Percentiles rank a stretch among this genome's conserved stretches.
Evolutionary conservation across 2,888 invertebrate species (phyloP).

Genomic region (Hydrotaea diabolus): DNA sequence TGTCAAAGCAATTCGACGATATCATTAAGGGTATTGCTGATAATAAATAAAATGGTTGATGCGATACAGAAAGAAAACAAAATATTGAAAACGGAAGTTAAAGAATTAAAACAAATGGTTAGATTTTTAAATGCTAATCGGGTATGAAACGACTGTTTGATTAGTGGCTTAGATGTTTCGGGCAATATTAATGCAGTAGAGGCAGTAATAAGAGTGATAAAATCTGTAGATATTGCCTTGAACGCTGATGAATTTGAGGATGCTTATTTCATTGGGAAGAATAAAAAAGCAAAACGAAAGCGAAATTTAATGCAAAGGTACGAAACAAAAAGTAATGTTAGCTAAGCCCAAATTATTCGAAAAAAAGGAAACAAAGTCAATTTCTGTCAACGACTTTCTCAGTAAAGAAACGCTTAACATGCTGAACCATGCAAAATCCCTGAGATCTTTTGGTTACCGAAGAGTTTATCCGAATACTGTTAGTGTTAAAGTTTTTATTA

Average conservation of each 20-base stretch:
- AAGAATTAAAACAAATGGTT: neutral
- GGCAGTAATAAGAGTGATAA: neutral
- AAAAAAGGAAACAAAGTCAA: constrained; percentile 3
- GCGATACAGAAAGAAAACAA: neutral
- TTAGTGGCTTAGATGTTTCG: constrained; percentile 4
- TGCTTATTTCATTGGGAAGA: constrained; percentile 31
- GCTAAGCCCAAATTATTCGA: constrained; percentile 12
- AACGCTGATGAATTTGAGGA: constrained; percentile 6
- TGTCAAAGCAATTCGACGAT: no score
- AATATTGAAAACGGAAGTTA: constrained; percentile 11
- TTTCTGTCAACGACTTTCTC: constrained; percentile 23
- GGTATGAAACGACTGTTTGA: neutral
- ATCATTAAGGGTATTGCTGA: no score
- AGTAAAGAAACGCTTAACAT: neutral
- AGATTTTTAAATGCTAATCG: neutral
- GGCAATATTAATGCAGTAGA: neutral
- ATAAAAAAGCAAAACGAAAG: neutral
- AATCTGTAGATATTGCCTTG: neutral
- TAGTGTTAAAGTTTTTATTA: no score
- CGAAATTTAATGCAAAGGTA: constrained; percentile 9
- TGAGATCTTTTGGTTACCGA: neutral
- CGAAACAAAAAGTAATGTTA: constrained; percentile 34
- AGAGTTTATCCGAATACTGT: no score
- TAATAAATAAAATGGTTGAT: neutral
- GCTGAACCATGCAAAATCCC: neutral